These are phyloP conservation scores for Stegastes partitus DNA, from an alignment of 2,113 vertebrate species.

Conservation along the genomic window DNA sequence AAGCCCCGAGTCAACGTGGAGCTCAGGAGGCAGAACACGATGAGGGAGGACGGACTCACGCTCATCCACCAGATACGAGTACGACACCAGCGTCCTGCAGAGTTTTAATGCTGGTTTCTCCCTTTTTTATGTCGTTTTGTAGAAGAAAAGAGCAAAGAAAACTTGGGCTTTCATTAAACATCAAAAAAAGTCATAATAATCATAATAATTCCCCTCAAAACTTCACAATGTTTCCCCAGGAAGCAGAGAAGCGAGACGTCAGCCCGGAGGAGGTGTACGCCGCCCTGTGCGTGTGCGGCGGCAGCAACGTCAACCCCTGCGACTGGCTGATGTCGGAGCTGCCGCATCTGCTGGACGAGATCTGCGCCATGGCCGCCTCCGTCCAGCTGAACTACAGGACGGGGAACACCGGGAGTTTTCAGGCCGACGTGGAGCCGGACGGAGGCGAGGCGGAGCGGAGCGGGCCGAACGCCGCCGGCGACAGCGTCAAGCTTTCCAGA, in stretches of 20 bases:
- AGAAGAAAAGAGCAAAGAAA: too few species aligned
- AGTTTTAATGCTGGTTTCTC: neutral
- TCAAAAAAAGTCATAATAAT: too few species aligned
- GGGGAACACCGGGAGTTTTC: slow-evolving; percentile 19
- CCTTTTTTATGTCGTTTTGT: neutral
- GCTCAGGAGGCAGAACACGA: slow-evolving; percentile 80
- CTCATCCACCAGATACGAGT: slow-evolving; percentile 88
- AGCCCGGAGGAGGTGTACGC: slow-evolving; percentile 90
- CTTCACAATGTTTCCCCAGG: slow-evolving; percentile 69
- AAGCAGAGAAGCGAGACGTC: slow-evolving; percentile 87
- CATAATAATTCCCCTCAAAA: too few species aligned
- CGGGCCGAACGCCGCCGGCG: neutral
- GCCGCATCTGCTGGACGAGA: slow-evolving; percentile 89
- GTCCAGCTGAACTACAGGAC: slow-evolving; percentile 58
- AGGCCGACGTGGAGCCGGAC: neutral
- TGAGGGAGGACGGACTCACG: slow-evolving; percentile 86
- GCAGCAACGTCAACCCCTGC: slow-evolving; percentile 83
- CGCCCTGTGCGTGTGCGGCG: slow-evolving; percentile 82
- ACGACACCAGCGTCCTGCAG: slow-evolving; percentile 17
- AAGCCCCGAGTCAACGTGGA: slow-evolving; percentile 63
- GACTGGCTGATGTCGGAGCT: slow-evolving; percentile 90
- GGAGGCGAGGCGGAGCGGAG: neutral
- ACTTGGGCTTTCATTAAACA: too few species aligned
- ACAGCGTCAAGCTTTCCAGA: slow-evolving; percentile 83
- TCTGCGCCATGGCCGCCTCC: slow-evolving; percentile 87